Percentiles rank a stretch among this genome's conserved stretches.
Conservation (phyloP, 2,797 vertebrate genomes). For the Anabas testudineus region DNA sequence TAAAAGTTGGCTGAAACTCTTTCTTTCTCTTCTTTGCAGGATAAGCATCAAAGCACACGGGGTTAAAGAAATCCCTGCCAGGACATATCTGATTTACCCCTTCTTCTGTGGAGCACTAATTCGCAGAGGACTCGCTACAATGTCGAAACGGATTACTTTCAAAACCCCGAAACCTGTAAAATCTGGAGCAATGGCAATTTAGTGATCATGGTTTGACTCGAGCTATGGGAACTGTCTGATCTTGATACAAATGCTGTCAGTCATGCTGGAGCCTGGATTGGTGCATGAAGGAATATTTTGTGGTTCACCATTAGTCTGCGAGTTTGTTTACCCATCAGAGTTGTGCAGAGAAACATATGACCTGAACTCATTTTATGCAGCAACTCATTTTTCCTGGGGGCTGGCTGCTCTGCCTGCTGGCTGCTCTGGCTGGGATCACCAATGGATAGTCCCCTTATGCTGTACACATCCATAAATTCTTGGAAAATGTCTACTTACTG, state of each 20-base stretch:
- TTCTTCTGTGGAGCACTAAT: constrained; percentile 15
- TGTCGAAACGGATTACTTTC: constrained; percentile 41
- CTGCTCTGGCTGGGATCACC: constrained; percentile 18
- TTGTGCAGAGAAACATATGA: constrained; percentile 42
- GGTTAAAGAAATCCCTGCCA: constrained; percentile 6
- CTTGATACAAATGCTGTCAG: constrained; percentile 35
- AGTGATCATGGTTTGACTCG: constrained; percentile 18
- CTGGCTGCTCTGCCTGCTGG: constrained; percentile 24
- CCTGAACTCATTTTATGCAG: constrained; percentile 11
- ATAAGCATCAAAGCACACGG: neutral
- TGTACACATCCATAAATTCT: constrained; percentile 3
- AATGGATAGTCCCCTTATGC: constrained; percentile 3
- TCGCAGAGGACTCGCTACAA: constrained; percentile 11
- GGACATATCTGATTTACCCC: constrained; percentile 20
- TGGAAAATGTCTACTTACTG: constrained; percentile 26
- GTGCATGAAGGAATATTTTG: constrained; percentile 33
- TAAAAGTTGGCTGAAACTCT: neutral
- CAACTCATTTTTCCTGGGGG: constrained; percentile 18
- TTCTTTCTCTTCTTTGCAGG: constrained; percentile 39
- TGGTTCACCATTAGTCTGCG: constrained; percentile 33
- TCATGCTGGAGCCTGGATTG: constrained; percentile 58
- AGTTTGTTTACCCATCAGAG: constrained; percentile 18
- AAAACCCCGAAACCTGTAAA: constrained; percentile 24
- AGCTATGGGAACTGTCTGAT: constrained; percentile 15
- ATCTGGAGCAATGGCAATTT: constrained; percentile 15